A percentile compares a stretch with the other conserved stretches of the same genome.
Evolutionary conservation across 2,888 invertebrate genomes (phyloP).

Genomic region (Macrophya annulata): DNA sequence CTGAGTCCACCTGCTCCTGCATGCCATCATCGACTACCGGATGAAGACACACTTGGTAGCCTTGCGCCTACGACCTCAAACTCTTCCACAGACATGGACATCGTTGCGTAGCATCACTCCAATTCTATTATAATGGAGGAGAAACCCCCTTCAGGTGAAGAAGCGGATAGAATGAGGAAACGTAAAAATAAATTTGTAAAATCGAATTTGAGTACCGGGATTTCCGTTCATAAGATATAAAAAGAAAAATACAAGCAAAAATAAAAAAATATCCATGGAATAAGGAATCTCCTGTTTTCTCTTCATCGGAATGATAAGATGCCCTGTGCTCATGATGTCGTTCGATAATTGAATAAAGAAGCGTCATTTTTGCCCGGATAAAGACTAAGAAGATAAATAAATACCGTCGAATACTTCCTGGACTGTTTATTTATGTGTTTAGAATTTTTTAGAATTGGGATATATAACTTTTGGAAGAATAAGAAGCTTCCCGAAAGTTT

Average conservation of each 20-base stretch:
- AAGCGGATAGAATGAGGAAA: background rate
- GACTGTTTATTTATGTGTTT: background rate
- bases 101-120: constrained; percentile 74
- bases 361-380: background rate
- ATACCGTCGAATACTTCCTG: constrained; percentile 44
- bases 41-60: constrained; percentile 74
- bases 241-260: too few relatives aligned
- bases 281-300: background rate
- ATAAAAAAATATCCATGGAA: background rate
- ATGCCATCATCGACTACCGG: constrained; percentile 75
- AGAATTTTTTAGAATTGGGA: background rate
- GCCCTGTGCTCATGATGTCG: background rate
- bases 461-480: background rate
- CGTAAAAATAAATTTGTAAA: background rate
- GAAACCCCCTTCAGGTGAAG: background rate
- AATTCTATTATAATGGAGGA: background rate
- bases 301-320: background rate
- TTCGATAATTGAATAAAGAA: background rate
- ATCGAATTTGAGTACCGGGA: background rate
- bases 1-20: constrained; percentile 75
- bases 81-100: constrained; percentile 78
- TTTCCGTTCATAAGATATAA: background rate
- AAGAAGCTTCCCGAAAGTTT: constrained; percentile 6
- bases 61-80: constrained; percentile 76
- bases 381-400: background rate